Conservation (phyloP, 2,797 vertebrate genomes). For the Takifugu rubripes region DNA sequence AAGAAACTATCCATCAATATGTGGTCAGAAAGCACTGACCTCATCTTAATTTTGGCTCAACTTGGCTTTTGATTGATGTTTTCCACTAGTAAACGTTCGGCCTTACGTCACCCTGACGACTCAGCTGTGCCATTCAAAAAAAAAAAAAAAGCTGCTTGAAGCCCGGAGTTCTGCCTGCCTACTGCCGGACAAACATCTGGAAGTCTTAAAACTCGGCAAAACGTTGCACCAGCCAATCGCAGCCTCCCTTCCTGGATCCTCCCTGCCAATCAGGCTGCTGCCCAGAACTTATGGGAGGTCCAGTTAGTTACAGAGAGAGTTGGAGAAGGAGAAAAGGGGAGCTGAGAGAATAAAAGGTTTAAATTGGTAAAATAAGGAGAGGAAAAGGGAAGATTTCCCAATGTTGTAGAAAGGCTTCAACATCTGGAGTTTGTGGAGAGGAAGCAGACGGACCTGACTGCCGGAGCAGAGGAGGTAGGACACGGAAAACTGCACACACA, state of each 20-base stretch:
- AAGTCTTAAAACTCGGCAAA: slow-evolving; percentile 60
- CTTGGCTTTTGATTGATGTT: background rate
- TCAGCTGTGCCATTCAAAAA: background rate
- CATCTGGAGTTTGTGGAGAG: slow-evolving; percentile 5
- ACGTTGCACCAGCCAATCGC: slow-evolving; percentile 46
- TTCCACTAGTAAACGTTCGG: background rate
- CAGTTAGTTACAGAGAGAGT: slow-evolving; percentile 13
- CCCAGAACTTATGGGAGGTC: slow-evolving; percentile 22
- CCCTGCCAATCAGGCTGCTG: slow-evolving; percentile 39
- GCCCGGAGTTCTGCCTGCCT: slow-evolving; percentile 5
- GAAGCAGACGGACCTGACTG: slow-evolving; percentile 8
- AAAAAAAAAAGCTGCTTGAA: slow-evolving; percentile 14
- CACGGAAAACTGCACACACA: slow-evolving; percentile 15
- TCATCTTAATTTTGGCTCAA: background rate
- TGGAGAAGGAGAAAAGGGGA: slow-evolving; percentile 16
- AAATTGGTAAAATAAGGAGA: background rate
- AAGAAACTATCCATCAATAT: background rate
- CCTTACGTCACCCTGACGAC: background rate
- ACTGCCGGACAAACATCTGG: slow-evolving; percentile 62
- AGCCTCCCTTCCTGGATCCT: slow-evolving; percentile 33
- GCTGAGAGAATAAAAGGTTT: background rate
- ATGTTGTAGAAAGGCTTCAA: background rate
- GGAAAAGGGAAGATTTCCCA: background rate
- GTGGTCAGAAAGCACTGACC: background rate
- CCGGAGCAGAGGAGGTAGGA: slow-evolving; percentile 41